These are phyloP conservation scores for Hirtodrosophila cameraria DNA, from an alignment of 2,888 invertebrate species.

Conservation along the genomic window DNA sequence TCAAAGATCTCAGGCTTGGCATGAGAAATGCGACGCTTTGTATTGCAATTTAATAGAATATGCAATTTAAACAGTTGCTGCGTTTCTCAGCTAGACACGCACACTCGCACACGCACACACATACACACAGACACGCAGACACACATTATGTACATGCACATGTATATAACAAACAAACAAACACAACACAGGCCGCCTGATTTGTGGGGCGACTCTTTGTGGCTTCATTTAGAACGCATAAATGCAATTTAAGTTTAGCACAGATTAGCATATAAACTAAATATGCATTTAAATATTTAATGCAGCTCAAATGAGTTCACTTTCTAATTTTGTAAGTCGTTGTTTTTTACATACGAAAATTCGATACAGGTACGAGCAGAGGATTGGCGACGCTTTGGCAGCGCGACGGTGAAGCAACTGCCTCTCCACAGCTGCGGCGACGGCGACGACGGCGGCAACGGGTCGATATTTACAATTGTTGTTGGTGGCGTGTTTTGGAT, in stretches of 20 bases:
- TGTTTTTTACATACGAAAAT: constrained; percentile 47
- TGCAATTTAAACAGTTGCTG: constrained; percentile 56
- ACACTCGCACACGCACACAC: neutral
- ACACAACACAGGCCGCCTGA: constrained; percentile 22
- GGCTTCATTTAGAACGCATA: constrained; percentile 1
- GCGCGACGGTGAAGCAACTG: constrained; percentile 56
- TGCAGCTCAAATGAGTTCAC: constrained; percentile 16
- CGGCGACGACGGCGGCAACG: constrained; percentile 30
- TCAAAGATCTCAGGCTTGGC: constrained; percentile 12
- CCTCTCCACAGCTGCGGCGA: constrained; percentile 43
- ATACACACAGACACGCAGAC: neutral
- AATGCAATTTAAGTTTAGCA: constrained; percentile 26
- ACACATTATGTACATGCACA: too few species aligned
- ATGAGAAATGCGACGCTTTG: constrained; percentile 8
- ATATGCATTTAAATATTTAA: constrained; percentile 4
- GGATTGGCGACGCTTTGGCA: constrained; percentile 41
- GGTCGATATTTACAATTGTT: constrained; percentile 53
- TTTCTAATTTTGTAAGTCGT: constrained; percentile 43
- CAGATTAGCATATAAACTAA: neutral
- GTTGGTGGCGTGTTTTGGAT: constrained; percentile 35
- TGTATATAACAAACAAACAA: constrained; percentile 2
- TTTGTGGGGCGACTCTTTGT: neutral
- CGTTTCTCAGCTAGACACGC: constrained; percentile 40
- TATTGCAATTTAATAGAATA: constrained; percentile 33
- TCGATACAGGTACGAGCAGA: constrained; percentile 33